Conservation (phyloP, 2,113 vertebrate species). For the Toxotes chatareus region DNA sequence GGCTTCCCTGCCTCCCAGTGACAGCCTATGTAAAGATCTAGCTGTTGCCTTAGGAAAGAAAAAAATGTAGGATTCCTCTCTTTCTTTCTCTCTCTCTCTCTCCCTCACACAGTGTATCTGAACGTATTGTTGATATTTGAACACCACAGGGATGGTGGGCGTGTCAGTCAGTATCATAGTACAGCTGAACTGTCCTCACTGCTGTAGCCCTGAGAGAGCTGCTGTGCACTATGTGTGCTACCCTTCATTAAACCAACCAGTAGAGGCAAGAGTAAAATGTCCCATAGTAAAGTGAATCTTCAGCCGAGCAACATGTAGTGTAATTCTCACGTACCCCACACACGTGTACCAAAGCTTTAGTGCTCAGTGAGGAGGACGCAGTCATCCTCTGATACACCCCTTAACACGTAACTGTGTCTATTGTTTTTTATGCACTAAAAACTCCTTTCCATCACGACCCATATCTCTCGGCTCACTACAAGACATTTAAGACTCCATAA, state of each 20-base stretch:
- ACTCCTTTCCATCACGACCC: conserved; percentile 11
- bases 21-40: conserved; percentile 54
- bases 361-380: conserved; percentile 45
- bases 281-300: conserved; percentile 1
- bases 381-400: conserved; percentile 35
- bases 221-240: neutral
- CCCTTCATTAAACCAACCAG: conserved; percentile 31
- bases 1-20: conserved; percentile 41
- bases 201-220: conserved; percentile 18
- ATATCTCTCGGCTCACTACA: conserved; percentile 55
- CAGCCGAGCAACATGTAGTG: neutral
- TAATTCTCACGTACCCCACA: neutral
- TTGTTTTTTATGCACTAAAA: conserved; percentile 26
- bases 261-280: neutral
- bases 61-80: conserved; percentile 2
- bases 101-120: neutral
- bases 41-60: conserved; percentile 45
- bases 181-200: conserved; percentile 32
- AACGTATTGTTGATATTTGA: conserved; percentile 37
- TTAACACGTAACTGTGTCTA: neutral
- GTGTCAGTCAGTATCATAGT: conserved; percentile 49
- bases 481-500: conserved; percentile 78
- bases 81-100: neutral
- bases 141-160: conserved; percentile 20
- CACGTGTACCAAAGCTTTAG: conserved; percentile 17